Evolutionary conservation across 2,113 vertebrate genomes (phyloP), one percentile per base, ranked within the genome.

Genomic region (Entelurus aequoreus): DNA sequence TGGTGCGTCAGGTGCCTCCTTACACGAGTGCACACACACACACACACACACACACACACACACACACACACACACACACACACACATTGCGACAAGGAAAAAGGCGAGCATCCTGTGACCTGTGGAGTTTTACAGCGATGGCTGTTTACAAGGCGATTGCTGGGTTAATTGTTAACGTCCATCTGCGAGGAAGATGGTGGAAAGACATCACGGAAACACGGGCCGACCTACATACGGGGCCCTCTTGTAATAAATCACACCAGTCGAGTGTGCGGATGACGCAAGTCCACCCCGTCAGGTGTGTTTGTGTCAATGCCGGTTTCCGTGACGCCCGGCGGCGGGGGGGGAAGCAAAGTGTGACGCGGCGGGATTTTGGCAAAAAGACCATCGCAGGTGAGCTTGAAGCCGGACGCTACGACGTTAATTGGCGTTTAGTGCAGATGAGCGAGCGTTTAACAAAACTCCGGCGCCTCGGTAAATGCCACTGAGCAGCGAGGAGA

Each of bases 121-220:
- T 74, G 77, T 82, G 12, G 64, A 38, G 71, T 78, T 84, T 83
- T 81, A 79, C 74, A 71, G 74, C 72, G 54, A 58, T 40, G 67
- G 79, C 72, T 85, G 83, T 87, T 87, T 86, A 85, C 87, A 82
- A 84, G 80, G 65, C 44, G 68, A 81, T 71, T 78, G 65, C 74
- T 38, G 54, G 55, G 87, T 88, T 85, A 84, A 88, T 83, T 82
- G 81, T 86, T 86, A 88, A 87, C 77, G 15, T 62, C 73, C 83
- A 72, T 75, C 63, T 72, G 79, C 76, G 10, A 0, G n/a, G 54
- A 57, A 44, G 55, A 57, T 16, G 68, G 62, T 4, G 36, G 55
- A 74, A 65, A 66, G 42, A 64, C 65, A 53, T 56, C 60, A 40
- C 40, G 4, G 38, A 38, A 13, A 16, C 28, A 40, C 5, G 5